These are phyloP conservation scores for Gopherus flavomarginatus DNA, from an alignment of 2,113 vertebrate genomes.

Conservation along the genomic window DNA sequence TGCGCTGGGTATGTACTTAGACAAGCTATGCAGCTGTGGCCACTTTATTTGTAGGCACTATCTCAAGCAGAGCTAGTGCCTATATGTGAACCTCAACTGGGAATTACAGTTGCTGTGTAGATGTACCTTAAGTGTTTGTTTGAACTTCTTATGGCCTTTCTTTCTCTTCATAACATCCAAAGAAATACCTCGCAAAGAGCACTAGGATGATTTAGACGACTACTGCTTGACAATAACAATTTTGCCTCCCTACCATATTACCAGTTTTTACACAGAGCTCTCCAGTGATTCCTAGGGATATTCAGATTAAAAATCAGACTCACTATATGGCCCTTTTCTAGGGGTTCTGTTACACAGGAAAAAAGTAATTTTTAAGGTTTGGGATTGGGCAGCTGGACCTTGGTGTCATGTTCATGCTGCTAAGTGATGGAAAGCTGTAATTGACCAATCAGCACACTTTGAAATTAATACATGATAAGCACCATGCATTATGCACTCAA, in stretches of 20 bases:
- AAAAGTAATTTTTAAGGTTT: neutral
- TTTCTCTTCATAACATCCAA: neutral
- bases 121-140: neutral
- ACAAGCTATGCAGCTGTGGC: no score
- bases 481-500: neutral
- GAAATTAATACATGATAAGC: slow-evolving; percentile 23
- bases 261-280: rapidly evolving
- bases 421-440: slow-evolving; percentile 7
- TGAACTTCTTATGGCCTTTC: neutral
- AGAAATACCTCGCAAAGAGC: no score
- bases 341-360: neutral
- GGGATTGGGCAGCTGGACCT: neutral
- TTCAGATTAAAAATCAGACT: neutral
- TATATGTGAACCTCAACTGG: no score
- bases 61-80: no score
- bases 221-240: neutral
- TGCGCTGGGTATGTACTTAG: no score
- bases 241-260: neutral
- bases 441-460: neutral
- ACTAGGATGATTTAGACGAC: neutral
- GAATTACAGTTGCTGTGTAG: no score
- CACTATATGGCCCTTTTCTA: rapidly evolving
- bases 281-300: neutral
- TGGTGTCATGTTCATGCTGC: neutral
- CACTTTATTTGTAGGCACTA: no score